Conservation (phyloP, 2,888 invertebrate species). For the Amiota minor region DNA sequence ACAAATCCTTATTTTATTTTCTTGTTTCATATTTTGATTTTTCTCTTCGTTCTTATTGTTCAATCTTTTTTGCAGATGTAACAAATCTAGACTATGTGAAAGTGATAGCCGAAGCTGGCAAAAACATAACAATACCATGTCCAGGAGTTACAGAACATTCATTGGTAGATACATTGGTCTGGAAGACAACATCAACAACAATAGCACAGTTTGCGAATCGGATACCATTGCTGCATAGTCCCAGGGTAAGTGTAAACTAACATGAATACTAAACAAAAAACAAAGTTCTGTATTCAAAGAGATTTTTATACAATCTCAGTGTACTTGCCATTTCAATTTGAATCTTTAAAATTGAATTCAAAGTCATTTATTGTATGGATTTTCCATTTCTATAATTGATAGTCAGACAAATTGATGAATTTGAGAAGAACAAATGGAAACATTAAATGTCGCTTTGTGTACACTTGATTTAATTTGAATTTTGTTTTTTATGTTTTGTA, state of each 20-base stretch:
- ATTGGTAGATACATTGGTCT: conserved; percentile 78
- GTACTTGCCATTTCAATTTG: not conserved
- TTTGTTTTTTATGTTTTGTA: too few species aligned
- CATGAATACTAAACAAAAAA: not conserved
- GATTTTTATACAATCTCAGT: not conserved
- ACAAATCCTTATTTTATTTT: not conserved
- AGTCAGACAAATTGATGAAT: too few species aligned
- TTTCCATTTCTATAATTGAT: too few species aligned
- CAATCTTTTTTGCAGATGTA: conserved; percentile 75
- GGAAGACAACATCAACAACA: conserved; percentile 75
- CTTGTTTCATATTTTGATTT: not conserved
- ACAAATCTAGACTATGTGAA: conserved; percentile 77
- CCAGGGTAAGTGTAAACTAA: conserved; percentile 68
- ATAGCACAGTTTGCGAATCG: conserved; percentile 74
- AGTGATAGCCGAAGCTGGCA: conserved; percentile 78
- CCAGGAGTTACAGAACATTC: conserved; percentile 81
- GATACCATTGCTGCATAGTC: conserved; percentile 73
- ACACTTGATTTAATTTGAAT: too few species aligned
- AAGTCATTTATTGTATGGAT: conserved; percentile 42
- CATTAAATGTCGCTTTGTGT: too few species aligned
- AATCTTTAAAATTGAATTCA: conserved; percentile 55
- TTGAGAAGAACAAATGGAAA: too few species aligned
- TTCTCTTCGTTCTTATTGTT: conserved; percentile 9
- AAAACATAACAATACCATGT: conserved; percentile 79
- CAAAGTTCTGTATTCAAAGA: not conserved